These are phyloP conservation scores for Eptatretus burgeri DNA, from an alignment of 2,113 vertebrate genomes.

Conservation along the genomic window DNA sequence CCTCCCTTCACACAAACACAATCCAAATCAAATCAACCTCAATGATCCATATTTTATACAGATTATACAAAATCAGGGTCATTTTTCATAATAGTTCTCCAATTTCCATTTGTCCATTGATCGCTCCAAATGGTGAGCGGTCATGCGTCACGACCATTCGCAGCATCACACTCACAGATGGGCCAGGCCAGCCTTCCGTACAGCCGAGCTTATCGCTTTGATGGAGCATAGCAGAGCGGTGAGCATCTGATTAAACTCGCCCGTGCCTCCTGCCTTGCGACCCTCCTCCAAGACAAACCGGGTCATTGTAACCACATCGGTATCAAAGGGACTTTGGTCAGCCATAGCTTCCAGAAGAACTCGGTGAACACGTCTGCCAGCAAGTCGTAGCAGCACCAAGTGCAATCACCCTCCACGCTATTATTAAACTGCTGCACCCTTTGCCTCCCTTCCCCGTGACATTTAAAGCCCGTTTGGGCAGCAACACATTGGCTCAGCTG, in stretches of 20 bases:
- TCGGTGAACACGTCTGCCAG: rapidly evolving
- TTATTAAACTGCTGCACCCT: neutral
- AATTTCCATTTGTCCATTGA: too few species aligned
- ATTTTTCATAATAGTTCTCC: too few species aligned
- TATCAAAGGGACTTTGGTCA: constrained; percentile 44
- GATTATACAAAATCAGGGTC: too few species aligned
- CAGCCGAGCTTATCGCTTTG: constrained; percentile 72
- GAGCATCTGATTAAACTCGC: constrained; percentile 67
- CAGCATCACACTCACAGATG: constrained; percentile 27
- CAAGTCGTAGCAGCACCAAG: neutral
- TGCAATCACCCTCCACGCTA: too few species aligned
- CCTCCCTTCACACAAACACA: too few species aligned
- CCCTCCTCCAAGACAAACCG: constrained; percentile 73
- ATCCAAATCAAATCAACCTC: too few species aligned
- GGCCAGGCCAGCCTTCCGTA: constrained; percentile 72
- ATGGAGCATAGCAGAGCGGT: constrained; percentile 62
- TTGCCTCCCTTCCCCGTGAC: neutral
- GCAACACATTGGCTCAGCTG: too few species aligned
- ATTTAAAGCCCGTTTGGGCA: neutral
- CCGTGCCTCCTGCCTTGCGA: constrained; percentile 38
- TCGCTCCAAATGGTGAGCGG: too few species aligned
- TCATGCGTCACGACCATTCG: too few species aligned
- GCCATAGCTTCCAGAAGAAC: constrained; percentile 19
- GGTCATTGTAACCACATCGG: constrained; percentile 56
- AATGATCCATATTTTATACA: too few species aligned